phyloP scores from a whole-genome alignment of 1,140 invertebrate genomes.

The Aphidius gifuensis region DNA sequence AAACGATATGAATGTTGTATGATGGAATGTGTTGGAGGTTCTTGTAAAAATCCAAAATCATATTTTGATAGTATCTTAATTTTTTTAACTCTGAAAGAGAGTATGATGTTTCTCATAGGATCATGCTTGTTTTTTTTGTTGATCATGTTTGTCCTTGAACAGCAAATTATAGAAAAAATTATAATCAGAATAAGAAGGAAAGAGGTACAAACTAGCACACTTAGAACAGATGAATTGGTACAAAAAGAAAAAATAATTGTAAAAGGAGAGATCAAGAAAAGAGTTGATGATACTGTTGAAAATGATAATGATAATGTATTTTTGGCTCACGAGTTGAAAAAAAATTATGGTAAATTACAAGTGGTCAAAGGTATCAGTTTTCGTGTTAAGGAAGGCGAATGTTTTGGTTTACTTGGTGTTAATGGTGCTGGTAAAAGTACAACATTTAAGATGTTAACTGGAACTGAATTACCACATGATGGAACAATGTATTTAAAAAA shows the following conservation, averaged over 20 bases:
- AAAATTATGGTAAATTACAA: no score
- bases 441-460: no score
- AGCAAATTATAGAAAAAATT: constrained; percentile 36
- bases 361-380: no score
- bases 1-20: constrained; percentile 30
- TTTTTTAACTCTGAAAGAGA: constrained; percentile 37
- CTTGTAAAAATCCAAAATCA: constrained; percentile 15
- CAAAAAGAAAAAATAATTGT: constrained; percentile 44
- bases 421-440: no score
- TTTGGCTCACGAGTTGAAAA: no score
- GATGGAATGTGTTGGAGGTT: constrained; percentile 26
- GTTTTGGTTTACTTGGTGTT: no score
- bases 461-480: no score
- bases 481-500: no score
- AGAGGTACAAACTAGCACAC: constrained; percentile 14
- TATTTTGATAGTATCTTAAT: constrained; percentile 24
- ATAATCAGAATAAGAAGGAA: constrained; percentile 29
- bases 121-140: constrained; percentile 45
- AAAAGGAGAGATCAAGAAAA: constrained; percentile 39
- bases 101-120: constrained; percentile 35
- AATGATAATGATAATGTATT: no score
- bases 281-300: constrained; percentile 1
- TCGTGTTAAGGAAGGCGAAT: no score
- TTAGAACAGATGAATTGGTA: constrained; percentile 44
- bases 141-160: constrained; percentile 42